phyloP scores from a whole-genome alignment of 2,888 invertebrate species.

The Hipparchia sbordonii region DNA sequence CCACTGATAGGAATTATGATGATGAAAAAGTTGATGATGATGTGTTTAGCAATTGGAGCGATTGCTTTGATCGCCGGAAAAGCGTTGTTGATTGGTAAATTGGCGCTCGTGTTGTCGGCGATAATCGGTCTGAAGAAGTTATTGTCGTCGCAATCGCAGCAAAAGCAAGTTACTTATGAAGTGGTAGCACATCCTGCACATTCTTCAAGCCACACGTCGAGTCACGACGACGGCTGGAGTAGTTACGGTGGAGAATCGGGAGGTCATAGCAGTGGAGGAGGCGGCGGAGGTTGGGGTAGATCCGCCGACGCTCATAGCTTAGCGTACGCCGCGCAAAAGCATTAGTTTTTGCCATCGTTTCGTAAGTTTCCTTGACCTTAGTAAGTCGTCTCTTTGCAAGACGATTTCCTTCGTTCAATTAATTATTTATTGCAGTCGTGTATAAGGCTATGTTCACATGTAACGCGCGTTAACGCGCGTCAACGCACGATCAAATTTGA shows the following conservation, averaged over 20 bases:
- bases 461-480: too few relatives aligned
- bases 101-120: slow-evolving; percentile 91
- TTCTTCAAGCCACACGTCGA: slow-evolving; percentile 86
- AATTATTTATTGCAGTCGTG: slow-evolving; percentile 54
- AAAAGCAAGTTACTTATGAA: slow-evolving; percentile 94
- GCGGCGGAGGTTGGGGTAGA: slow-evolving; percentile 87
- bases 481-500: too few relatives aligned
- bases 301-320: slow-evolving; percentile 89
- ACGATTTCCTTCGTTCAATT: slow-evolving; percentile 63
- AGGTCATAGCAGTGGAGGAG: slow-evolving; percentile 69
- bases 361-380: slow-evolving; percentile 46
- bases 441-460: too few relatives aligned
- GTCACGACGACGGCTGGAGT: slow-evolving; percentile 86
- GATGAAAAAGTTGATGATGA: slow-evolving; percentile 89
- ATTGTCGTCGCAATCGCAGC: slow-evolving; percentile 82
- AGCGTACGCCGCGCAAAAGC: slow-evolving; percentile 90
- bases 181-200: slow-evolving; percentile 94
- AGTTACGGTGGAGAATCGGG: slow-evolving; percentile 86
- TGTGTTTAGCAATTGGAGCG: slow-evolving; percentile 90
- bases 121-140: slow-evolving; percentile 93
- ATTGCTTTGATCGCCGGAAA: slow-evolving; percentile 94
- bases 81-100: slow-evolving; percentile 92
- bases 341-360: slow-evolving; percentile 48
- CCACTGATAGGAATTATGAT: slow-evolving; percentile 89
- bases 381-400: slow-evolving; percentile 59